Conservation (phyloP, 2,888 invertebrate genomes). For the Lasiommata megera region DNA sequence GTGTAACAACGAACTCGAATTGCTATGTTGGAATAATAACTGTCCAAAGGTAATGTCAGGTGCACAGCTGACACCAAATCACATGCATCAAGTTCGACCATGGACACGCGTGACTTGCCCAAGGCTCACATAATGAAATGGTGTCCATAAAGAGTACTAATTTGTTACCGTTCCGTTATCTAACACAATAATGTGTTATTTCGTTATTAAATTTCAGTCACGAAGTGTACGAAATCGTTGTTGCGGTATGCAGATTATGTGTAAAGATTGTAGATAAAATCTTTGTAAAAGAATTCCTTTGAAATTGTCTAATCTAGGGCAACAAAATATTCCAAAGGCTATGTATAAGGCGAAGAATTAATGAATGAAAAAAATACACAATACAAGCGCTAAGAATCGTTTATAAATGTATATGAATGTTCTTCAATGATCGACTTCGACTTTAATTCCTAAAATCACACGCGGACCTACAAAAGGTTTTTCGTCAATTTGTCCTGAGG, state of each 20-base stretch:
- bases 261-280: slow-evolving; percentile 25
- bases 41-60: slow-evolving; percentile 23
- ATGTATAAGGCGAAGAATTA: no score
- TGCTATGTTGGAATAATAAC: slow-evolving; percentile 2
- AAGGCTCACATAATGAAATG: slow-evolving; percentile 59
- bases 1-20: neutral
- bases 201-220: slow-evolving; percentile 62
- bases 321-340: neutral
- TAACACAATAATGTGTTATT: slow-evolving; percentile 73
- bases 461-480: no score
- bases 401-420: no score
- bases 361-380: no score
- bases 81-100: slow-evolving; percentile 32
- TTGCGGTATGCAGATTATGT: slow-evolving; percentile 54
- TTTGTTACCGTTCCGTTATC: slow-evolving; percentile 63
- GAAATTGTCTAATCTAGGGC: neutral
- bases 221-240: slow-evolving; percentile 56
- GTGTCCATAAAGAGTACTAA: slow-evolving; percentile 37
- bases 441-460: no score
- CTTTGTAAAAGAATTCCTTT: slow-evolving; percentile 3
- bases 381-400: no score
- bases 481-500: no score
- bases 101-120: slow-evolving; percentile 50
- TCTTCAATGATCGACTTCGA: no score
- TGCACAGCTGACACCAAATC: slow-evolving; percentile 30